Base-by-base conservation (phyloP, 2,113 vertebrate genomes). In the Pseudopipra pipra region DNA sequence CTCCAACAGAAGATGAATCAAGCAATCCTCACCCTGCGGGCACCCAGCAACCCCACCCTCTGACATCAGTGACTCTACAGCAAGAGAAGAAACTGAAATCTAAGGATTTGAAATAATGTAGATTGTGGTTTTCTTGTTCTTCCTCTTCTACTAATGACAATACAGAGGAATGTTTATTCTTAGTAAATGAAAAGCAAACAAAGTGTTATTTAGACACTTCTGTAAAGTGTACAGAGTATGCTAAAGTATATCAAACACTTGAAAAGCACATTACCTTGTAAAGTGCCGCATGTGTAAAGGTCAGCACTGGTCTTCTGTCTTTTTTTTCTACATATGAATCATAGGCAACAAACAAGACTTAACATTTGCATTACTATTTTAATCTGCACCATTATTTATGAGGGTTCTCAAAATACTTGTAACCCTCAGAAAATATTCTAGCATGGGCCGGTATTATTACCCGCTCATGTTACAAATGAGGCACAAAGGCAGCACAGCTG, bases 351-450 rank as follows among this genome's bases (percentile, higher is more conserved):
- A 73, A 62, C 39, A 87, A 82, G 31, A 39, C 37, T 76, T 85
- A 85, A 35, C 37, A 51, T 93, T 96, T 80, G 30, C 43, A 14
- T 55, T 89, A 23, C 62, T 80, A 41, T 94, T 95, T 95, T 76
- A 73, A 70, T 88, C 82, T 47, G n/a, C 33, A 55, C 51, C 28
- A 54, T 59, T 88, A 83, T 88, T 90, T 88, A 51, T 80, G 33
- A 88, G 43, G 39, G 35, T 88, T 90, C 85, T 91, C 90, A 83
- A 93, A 89, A 62, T 80, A 70, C 90, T 76, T 77, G 68, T 63
- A 76, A 66, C 24, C 46, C 41, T 55, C 59, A 88, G 78, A 83
- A 96, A 89, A 85, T 70, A 73, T 73, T 55, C 46, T 51, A 39
- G 30, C 0, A 0, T 74, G 54, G 63, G 54, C 46, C 0, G 14